Conservation (phyloP, 2,797 vertebrate genomes). For the Menidia menidia region DNA sequence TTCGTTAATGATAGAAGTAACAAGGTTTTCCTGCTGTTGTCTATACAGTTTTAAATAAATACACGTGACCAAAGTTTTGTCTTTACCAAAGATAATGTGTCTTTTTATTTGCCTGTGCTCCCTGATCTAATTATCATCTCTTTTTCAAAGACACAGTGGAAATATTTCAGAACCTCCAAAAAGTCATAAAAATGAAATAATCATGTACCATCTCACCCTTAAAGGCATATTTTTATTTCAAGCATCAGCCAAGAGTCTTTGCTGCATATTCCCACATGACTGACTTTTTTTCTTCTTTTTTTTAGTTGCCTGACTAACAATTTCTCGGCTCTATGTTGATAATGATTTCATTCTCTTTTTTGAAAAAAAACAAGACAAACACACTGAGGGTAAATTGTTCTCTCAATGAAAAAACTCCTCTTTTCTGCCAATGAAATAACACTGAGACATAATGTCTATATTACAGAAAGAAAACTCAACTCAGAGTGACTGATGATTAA, state of each 20-base stretch:
- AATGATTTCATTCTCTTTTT: slow-evolving; percentile 18
- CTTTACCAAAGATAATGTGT: neutral
- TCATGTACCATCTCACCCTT: neutral
- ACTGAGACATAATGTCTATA: slow-evolving; percentile 15
- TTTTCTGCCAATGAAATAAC: neutral
- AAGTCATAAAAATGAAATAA: slow-evolving; percentile 11
- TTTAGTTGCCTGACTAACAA: neutral
- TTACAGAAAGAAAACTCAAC: slow-evolving; percentile 7
- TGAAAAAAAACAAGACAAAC: slow-evolving; percentile 26
- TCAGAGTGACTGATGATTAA: neutral
- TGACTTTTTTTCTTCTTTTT: neutral
- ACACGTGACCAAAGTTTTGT: neutral
- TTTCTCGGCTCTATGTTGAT: slow-evolving; percentile 10
- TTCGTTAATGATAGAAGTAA: neutral
- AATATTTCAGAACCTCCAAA: neutral
- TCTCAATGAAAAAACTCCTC: slow-evolving; percentile 21
- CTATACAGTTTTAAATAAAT: too few species aligned
- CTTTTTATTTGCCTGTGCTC: neutral
- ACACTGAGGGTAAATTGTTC: slow-evolving; percentile 28
- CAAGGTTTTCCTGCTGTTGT: too few species aligned
- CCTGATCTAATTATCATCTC: neutral
- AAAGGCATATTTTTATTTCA: slow-evolving; percentile 6
- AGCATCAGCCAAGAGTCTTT: neutral
- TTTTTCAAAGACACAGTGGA: neutral
- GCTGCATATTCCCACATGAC: slow-evolving; percentile 7